Evolutionary conservation across 2,797 vertebrate species (phyloP).

Genomic region (Acanthurus leucopareius): DNA sequence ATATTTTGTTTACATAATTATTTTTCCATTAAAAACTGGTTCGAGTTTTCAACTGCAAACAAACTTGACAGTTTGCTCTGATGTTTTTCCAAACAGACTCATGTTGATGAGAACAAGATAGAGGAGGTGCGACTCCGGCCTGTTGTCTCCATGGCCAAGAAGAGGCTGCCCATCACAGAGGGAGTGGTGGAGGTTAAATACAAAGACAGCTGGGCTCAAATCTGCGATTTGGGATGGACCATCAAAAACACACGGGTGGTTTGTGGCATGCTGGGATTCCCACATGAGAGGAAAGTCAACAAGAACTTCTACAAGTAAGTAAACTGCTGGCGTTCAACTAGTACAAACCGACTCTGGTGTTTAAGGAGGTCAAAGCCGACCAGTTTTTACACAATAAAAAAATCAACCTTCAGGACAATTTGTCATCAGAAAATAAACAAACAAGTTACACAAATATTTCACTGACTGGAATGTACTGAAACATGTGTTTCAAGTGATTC

Average conservation of each 20-base stretch:
- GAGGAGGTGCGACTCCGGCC: slow-evolving; percentile 93
- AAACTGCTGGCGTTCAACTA: not conserved
- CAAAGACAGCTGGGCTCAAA: slow-evolving; percentile 90
- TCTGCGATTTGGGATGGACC: slow-evolving; percentile 93
- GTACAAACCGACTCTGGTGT: not conserved
- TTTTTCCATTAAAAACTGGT: too few relatives aligned
- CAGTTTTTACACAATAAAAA: not conserved
- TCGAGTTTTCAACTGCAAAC: too few relatives aligned
- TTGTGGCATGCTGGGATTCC: slow-evolving; percentile 98
- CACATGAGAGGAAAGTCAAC: slow-evolving; percentile 93
- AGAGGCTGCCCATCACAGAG: slow-evolving; percentile 89
- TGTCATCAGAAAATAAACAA: not conserved
- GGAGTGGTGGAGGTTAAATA: slow-evolving; percentile 94
- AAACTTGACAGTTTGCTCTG: not conserved
- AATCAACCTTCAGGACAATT: not conserved
- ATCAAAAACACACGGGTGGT: slow-evolving; percentile 91
- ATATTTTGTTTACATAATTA: too few relatives aligned
- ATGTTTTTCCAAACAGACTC: slow-evolving; percentile 63
- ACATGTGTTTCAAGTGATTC: too few relatives aligned
- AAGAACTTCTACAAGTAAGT: slow-evolving; percentile 96
- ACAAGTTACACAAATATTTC: too few relatives aligned
- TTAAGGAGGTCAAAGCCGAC: not conserved
- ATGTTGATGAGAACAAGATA: slow-evolving; percentile 89
- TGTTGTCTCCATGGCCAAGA: slow-evolving; percentile 79
- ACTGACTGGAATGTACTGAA: too few relatives aligned